Conservation (phyloP, 2,113 vertebrate genomes). For the Anhinga anhinga region DNA sequence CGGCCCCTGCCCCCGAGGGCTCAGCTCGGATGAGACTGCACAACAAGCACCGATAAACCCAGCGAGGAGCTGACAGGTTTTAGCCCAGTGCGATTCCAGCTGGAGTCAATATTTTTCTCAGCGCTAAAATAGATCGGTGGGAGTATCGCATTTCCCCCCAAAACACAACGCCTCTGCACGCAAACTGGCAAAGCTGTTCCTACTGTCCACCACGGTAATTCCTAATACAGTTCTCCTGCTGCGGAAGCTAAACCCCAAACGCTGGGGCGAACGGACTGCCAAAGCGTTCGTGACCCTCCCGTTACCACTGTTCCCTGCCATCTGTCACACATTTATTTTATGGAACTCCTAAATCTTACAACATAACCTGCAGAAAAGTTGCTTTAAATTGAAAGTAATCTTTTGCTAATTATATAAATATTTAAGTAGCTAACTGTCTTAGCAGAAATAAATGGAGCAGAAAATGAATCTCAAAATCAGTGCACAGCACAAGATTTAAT, state of each 20-base stretch:
- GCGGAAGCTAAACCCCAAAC: neutral
- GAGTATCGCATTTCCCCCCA: rapidly evolving
- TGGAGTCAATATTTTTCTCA: rapidly evolving
- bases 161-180: rapidly evolving
- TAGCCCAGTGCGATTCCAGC: neutral
- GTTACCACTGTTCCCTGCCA: rapidly evolving
- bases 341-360: rapidly evolving
- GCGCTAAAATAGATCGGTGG: neutral
- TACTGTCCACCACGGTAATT: rapidly evolving
- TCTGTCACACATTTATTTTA: rapidly evolving
- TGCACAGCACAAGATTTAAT: neutral
- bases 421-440: neutral
- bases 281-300: rapidly evolving
- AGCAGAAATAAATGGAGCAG: neutral
- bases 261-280: too few relatives aligned
- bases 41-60: rapidly evolving
- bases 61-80: neutral
- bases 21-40: rapidly evolving
- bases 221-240: neutral
- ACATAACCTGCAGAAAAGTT: rapidly evolving
- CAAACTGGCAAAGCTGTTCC: neutral
- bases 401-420: neutral
- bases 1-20: rapidly evolving
- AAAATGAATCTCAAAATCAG: neutral
- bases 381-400: too few relatives aligned